Base-by-base conservation (phyloP, 1,140 invertebrate genomes). In the Drosophila murphyi region DNA sequence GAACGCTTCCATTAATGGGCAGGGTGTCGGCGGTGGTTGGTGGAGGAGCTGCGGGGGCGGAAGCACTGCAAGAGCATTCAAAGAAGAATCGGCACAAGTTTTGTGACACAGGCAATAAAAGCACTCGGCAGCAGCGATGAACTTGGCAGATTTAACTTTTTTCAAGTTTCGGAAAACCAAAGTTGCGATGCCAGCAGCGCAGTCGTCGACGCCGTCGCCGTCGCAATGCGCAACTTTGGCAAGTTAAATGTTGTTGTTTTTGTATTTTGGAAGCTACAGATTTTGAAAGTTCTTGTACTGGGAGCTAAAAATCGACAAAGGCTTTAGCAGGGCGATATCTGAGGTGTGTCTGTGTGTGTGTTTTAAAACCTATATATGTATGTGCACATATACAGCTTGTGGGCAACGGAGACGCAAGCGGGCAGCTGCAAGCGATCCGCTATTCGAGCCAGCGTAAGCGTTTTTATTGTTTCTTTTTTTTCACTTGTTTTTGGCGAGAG, bases 221-320 rank as follows among this genome's bases (percentile, higher is more conserved):
- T 55, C 37, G 5, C 50, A 20, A 20, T 64, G 47, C 75, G 78
- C 83, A 86, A 86, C 83, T 86, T 87, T 87, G 82, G 76, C 82
- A 87, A 82, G 82, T 87, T 87, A 87, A 89, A 83, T 88, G 20
- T 20, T 20, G 20, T 87, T 64, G 77, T 41, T 4, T 34, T 34
- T 34, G 35, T 41, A 10, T 41, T 82, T 90, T 89, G 85, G 85
- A 89, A 89, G 85, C 85, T 90, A 89, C 86, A 88, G 87, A 80
- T 89, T 82, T 90, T 90, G 82, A 91, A 90, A 90, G 87, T 91
- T 90, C 86, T 90, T 90, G 78, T 91, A 73, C 85, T 91, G 85
- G 89, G 89, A 80, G 89, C 89, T 82, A 83, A 91, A 91, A 91
- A 91, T 89, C 88, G 73, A 68, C 81, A 80, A 89, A 89, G 80